A percentile compares a stretch with the other conserved stretches of the same genome.
These are phyloP conservation scores for Drosophila auraria DNA, from an alignment of 1,140 invertebrate species.

Conservation along the genomic window DNA sequence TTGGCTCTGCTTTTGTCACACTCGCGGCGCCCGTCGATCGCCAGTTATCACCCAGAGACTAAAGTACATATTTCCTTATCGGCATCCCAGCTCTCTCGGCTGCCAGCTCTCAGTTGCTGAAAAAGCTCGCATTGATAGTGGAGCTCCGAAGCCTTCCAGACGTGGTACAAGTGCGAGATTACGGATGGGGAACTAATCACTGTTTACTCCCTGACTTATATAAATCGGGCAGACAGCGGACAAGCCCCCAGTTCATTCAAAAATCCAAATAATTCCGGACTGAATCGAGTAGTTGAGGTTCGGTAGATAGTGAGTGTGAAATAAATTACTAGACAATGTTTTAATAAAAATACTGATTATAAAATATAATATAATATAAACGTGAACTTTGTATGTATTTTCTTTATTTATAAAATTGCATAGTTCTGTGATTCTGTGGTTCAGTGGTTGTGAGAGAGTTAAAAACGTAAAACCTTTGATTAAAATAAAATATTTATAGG, in stretches of 20 bases:
- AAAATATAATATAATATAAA: neutral
- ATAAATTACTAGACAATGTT: neutral
- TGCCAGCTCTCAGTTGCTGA: neutral
- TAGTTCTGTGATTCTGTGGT: too few species aligned
- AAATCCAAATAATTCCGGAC: neutral
- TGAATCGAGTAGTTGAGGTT: neutral
- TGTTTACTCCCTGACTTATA: neutral
- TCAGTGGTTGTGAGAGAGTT: too few species aligned
- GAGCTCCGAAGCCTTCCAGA: slow-evolving; percentile 10
- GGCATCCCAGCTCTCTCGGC: slow-evolving; percentile 8
- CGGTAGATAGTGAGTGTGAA: neutral
- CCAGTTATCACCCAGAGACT: slow-evolving; percentile 37
- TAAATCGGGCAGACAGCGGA: neutral
- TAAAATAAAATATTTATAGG: too few species aligned
- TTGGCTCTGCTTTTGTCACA: slow-evolving; percentile 8
- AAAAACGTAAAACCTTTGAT: too few species aligned
- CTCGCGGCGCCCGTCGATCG: slow-evolving; percentile 22
- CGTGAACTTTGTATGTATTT: neutral
- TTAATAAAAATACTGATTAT: too few species aligned
- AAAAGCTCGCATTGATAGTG: slow-evolving; percentile 26
- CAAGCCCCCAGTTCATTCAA: slow-evolving; percentile 11
- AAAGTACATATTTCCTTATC: slow-evolving; percentile 40
- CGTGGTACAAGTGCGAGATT: slow-evolving; percentile 15
- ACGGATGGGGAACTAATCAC: neutral
- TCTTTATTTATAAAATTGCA: too few species aligned